Evolutionary conservation across 2,113 vertebrate species (phyloP).

Genomic region (Tiliqua scincoides): DNA sequence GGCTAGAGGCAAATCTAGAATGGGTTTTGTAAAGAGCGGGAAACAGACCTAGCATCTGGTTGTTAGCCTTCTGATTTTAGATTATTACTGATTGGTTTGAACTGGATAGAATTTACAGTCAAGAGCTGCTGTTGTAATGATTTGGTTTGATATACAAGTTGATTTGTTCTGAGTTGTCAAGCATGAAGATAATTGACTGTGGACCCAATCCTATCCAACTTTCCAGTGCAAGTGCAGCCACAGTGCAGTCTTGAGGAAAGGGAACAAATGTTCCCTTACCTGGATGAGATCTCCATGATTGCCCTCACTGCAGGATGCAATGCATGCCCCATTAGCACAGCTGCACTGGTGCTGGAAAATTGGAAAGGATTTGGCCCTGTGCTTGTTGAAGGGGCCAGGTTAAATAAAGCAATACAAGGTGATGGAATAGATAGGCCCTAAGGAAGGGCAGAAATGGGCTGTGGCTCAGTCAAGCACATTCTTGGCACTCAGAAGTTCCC

Average conservation of each 20-base stretch:
- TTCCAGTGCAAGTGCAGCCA: too few species aligned
- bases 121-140: background rate
- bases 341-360: too few species aligned
- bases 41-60: background rate
- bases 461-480: background rate
- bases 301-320: too few species aligned
- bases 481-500: background rate
- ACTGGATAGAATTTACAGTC: background rate
- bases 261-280: too few species aligned
- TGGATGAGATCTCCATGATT: too few species aligned
- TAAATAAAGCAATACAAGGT: background rate
- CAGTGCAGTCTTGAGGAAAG: too few species aligned
- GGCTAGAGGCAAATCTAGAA: background rate
- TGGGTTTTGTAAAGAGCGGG: background rate
- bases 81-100: background rate
- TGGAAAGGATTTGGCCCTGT: too few species aligned
- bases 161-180: background rate
- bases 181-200: background rate
- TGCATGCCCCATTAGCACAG: too few species aligned
- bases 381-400: background rate
- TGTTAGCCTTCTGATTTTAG: background rate
- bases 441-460: background rate
- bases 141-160: background rate
- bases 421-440: background rate
- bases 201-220: too few species aligned